phyloP scores from a whole-genome alignment of 2,888 invertebrate genomes.

The Zonitis immaculata region DNA sequence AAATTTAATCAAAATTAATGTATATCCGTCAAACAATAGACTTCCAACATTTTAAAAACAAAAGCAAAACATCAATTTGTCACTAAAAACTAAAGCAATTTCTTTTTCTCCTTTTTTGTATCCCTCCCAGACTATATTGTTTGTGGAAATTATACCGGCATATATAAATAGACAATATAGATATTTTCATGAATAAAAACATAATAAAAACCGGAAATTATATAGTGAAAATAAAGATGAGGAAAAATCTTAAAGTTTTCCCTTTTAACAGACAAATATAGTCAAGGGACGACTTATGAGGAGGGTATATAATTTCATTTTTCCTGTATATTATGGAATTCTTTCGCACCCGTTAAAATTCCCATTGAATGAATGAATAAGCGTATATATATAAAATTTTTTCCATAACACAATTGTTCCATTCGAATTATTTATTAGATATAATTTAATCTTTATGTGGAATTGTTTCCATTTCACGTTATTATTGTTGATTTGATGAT shows the following conservation, averaged over 20 bases:
- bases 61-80: too few species aligned
- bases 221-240: conserved; percentile 3
- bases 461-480: conserved; percentile 9
- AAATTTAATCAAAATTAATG: too few species aligned
- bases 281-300: conserved; percentile 40
- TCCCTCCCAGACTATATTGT: too few species aligned
- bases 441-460: conserved; percentile 29
- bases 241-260: conserved; percentile 38
- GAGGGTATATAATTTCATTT: conserved; percentile 44
- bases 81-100: too few species aligned
- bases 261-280: conserved; percentile 37
- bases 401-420: conserved; percentile 34
- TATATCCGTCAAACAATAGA: too few species aligned
- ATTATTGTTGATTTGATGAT: neutral
- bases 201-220: conserved; percentile 35
- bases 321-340: conserved; percentile 35
- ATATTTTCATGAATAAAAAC: conserved; percentile 40
- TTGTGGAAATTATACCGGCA: too few species aligned
- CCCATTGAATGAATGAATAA: conserved; percentile 33
- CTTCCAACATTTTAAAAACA: too few species aligned
- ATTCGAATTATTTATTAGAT: conserved; percentile 32
- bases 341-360: conserved; percentile 31
- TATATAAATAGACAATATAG: neutral
- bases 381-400: conserved; percentile 39
- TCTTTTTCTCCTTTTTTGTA: too few species aligned